A percentile compares a stretch with the other conserved stretches of the same genome.
Evolutionary conservation across 2,888 invertebrate species (phyloP).

Genomic region (Drosophila kuntzei): DNA sequence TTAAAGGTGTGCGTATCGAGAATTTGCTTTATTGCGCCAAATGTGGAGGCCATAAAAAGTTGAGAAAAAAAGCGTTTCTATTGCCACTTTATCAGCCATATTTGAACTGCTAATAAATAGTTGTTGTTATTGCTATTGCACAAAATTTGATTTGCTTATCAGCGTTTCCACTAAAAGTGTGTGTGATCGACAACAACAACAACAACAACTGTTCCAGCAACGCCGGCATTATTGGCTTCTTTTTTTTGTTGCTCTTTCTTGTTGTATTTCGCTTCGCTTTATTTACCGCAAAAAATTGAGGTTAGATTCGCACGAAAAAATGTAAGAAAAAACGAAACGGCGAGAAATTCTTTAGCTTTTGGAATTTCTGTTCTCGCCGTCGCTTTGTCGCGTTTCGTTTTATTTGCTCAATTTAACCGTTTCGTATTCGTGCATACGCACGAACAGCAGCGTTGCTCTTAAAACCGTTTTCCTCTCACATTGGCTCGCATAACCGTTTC

Average conservation of each 20-base stretch:
- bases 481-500: constrained; percentile 64
- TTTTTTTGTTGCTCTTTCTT: constrained; percentile 23
- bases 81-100: constrained; percentile 61
- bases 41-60: constrained; percentile 9
- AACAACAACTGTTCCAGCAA: constrained; percentile 37
- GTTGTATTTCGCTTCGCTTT: constrained; percentile 56
- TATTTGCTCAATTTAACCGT: constrained; percentile 57
- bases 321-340: constrained; percentile 40
- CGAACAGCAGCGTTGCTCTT: constrained; percentile 18
- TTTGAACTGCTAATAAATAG: constrained; percentile 45
- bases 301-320: constrained; percentile 50
- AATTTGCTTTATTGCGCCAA: constrained; percentile 34
- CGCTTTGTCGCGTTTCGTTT: constrained; percentile 44
- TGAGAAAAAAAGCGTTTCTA: constrained; percentile 38
- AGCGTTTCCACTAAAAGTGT: constrained; percentile 13
- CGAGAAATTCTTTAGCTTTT: constrained; percentile 65
- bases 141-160: constrained; percentile 44
- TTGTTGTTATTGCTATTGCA: constrained; percentile 4
- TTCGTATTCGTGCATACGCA: constrained; percentile 43
- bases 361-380: constrained; percentile 48
- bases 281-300: constrained; percentile 72
- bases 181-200: constrained; percentile 29
- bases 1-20: constrained; percentile 3
- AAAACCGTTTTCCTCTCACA: constrained; percentile 35
- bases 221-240: constrained; percentile 48